Percentiles rank a stretch among this genome's conserved stretches.
These are phyloP conservation scores for Syngnathus typhle DNA, from an alignment of 2,113 vertebrate genomes.

Conservation along the genomic window DNA sequence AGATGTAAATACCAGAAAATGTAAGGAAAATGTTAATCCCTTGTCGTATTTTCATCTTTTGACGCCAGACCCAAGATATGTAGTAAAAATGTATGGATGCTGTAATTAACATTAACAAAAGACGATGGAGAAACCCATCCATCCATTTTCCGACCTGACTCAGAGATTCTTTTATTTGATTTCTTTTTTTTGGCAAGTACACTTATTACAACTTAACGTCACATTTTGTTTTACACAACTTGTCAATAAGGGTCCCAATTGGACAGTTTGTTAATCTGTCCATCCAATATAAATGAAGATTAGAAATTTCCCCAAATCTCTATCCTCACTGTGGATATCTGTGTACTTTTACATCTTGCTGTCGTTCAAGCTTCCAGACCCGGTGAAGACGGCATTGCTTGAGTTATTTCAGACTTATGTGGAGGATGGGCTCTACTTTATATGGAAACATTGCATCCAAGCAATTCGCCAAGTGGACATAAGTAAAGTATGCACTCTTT, in stretches of 20 bases:
- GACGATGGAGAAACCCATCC: too few species aligned
- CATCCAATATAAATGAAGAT: background rate
- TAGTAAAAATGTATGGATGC: background rate
- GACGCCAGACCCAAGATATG: background rate
- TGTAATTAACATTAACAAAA: too few species aligned
- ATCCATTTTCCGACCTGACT: too few species aligned
- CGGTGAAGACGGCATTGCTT: conserved; percentile 66
- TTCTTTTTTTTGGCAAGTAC: background rate
- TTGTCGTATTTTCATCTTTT: background rate
- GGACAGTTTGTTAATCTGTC: background rate
- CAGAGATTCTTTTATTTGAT: too few species aligned
- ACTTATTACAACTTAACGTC: too few species aligned
- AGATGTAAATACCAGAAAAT: background rate
- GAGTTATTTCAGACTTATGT: conserved; percentile 75
- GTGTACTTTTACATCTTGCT: background rate
- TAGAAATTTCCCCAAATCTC: background rate
- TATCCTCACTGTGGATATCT: background rate
- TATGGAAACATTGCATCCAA: conserved; percentile 74
- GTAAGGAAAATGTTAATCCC: background rate
- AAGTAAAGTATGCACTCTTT: conserved; percentile 83
- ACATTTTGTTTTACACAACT: too few species aligned
- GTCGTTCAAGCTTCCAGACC: conserved; percentile 49
- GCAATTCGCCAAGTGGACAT: conserved; percentile 82
- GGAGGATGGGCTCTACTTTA: conserved; percentile 77
- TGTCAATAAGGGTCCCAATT: too few species aligned